Percentiles rank a stretch among this genome's conserved stretches.
phyloP scores from a whole-genome alignment of 2,113 vertebrate genomes.

The Hoplias malabaricus region DNA sequence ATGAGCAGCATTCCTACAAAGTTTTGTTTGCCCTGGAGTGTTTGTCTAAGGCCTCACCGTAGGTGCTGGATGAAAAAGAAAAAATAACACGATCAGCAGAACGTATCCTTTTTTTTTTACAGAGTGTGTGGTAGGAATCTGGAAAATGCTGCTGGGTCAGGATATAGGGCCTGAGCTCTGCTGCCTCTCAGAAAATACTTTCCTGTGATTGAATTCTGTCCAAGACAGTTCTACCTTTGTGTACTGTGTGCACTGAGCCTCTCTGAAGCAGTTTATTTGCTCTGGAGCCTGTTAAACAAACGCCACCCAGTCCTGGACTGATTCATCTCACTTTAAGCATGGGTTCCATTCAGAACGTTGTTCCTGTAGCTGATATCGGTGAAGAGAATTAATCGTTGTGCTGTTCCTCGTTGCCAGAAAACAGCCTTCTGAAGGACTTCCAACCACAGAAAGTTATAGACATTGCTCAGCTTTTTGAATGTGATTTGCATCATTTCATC shows the following conservation, averaged over 20 bases:
- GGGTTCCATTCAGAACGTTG: no score
- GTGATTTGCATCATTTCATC: no score
- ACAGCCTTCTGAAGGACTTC: no score
- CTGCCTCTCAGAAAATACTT: not conserved
- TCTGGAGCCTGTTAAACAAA: slow-evolving; percentile 47
- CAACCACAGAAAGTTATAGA: no score
- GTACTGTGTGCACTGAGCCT: not conserved
- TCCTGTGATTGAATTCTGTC: not conserved
- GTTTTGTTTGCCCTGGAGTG: no score
- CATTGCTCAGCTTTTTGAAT: no score
- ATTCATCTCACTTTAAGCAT: slow-evolving; percentile 4
- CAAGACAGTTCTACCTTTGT: slow-evolving; percentile 17
- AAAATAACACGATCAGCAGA: not conserved
- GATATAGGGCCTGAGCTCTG: not conserved
- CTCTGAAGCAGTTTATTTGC: slow-evolving; percentile 48
- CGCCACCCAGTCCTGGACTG: slow-evolving; percentile 29
- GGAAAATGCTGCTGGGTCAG: not conserved
- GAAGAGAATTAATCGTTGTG: no score
- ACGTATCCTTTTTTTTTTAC: slow-evolving; percentile 6
- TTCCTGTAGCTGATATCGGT: no score
- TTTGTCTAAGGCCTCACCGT: no score
- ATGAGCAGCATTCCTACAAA: no score
- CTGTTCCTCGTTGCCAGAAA: no score
- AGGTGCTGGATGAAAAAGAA: no score
- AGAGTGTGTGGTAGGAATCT: slow-evolving; percentile 26